A percentile compares a stretch with the other conserved stretches of the same genome.
These are phyloP conservation scores for Falco columbarius DNA, from an alignment of 2,797 vertebrate species.

Conservation along the genomic window DNA sequence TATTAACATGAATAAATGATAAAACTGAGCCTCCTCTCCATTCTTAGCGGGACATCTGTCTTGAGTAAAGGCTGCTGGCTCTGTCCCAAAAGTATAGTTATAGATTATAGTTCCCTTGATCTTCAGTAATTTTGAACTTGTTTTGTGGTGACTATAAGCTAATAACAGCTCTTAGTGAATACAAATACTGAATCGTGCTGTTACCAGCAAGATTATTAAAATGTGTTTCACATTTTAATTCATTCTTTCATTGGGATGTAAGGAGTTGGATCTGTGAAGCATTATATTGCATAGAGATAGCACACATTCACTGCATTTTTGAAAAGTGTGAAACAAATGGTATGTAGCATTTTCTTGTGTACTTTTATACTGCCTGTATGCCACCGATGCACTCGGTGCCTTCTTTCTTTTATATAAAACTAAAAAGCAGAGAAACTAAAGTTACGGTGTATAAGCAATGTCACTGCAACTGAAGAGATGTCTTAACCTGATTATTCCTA, in stretches of 20 bases:
- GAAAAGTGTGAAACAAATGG: constrained; percentile 44
- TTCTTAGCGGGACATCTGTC: constrained; percentile 24
- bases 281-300: constrained; percentile 37
- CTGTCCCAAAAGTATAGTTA: constrained; percentile 40
- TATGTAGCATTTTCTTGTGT: constrained; percentile 70
- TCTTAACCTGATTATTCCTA: constrained; percentile 77
- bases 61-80: constrained; percentile 50
- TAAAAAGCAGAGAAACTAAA: constrained; percentile 74
- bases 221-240: constrained; percentile 47
- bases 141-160: constrained; percentile 62
- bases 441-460: constrained; percentile 70
- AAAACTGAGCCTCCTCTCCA: constrained; percentile 39
- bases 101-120: constrained; percentile 61
- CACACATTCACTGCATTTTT: constrained; percentile 46
- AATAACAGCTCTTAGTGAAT: constrained; percentile 32
- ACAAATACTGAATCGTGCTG: constrained; percentile 10
- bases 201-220: constrained; percentile 39
- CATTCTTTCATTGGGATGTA: constrained; percentile 46
- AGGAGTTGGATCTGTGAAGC: constrained; percentile 40
- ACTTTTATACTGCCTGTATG: constrained; percentile 78
- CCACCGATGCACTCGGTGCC: constrained; percentile 84
- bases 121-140: constrained; percentile 38
- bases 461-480: constrained; percentile 77
- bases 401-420: constrained; percentile 82
- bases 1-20: not conserved